phyloP scores from a whole-genome alignment of 1,140 invertebrate genomes.

The Zaprionus gabonicus region DNA sequence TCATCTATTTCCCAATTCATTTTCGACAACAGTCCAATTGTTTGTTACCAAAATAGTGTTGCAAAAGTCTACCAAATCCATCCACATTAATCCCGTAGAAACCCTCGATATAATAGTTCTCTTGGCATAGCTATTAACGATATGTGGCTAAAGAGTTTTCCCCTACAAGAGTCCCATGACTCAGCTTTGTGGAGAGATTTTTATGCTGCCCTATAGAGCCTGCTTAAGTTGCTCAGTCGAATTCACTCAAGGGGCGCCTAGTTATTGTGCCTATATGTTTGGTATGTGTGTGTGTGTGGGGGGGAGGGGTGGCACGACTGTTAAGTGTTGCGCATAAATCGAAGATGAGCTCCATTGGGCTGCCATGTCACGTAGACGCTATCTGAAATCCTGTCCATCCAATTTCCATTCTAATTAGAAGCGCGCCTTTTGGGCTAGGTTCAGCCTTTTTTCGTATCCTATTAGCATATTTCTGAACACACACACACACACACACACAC shows the following conservation, averaged over 20 bases:
- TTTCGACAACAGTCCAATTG: too few relatives aligned
- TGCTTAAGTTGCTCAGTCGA: neutral
- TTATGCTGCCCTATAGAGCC: neutral
- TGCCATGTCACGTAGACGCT: slow-evolving; percentile 61
- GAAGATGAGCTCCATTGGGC: slow-evolving; percentile 33
- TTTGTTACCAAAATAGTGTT: too few relatives aligned
- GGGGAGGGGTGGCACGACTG: neutral
- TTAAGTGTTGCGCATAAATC: slow-evolving; percentile 11
- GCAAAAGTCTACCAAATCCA: too few relatives aligned
- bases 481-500: neutral
- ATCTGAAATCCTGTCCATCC: slow-evolving; percentile 57
- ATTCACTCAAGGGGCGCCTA: neutral
- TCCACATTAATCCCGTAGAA: too few relatives aligned
- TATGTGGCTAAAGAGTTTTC: neutral
- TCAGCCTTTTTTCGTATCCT: slow-evolving; percentile 25
- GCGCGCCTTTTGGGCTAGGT: slow-evolving; percentile 19
- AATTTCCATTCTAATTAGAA: slow-evolving; percentile 75
- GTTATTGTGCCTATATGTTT: neutral
- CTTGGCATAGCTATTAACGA: neutral
- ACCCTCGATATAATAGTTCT: neutral
- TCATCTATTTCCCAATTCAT: too few relatives aligned
- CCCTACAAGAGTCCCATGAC: neutral
- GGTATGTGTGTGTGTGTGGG: neutral
- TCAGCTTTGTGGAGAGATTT: neutral
- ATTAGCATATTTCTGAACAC: slow-evolving; percentile 65